Conservation (phyloP, 2,113 vertebrate species). For the Zosterops pallidus region DNA sequence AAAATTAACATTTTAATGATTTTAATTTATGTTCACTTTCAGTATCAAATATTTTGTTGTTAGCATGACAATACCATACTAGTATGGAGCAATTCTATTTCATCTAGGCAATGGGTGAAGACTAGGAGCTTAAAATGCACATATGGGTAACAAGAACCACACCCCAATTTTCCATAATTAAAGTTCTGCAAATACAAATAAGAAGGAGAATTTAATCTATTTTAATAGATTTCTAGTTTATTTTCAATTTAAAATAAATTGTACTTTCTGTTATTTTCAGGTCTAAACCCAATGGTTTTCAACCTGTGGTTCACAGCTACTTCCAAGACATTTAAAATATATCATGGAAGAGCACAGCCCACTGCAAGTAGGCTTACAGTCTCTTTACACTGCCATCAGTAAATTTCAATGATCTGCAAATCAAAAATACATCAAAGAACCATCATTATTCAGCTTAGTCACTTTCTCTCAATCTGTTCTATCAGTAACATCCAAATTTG, state of each 20-base stretch:
- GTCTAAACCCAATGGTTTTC: not conserved
- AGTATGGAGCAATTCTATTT: not conserved
- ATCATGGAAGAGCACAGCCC: not conserved
- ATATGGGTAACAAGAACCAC: rapidly evolving
- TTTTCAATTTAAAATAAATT: not conserved
- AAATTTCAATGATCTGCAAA: not conserved
- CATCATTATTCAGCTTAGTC: not conserved
- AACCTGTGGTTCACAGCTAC: not conserved
- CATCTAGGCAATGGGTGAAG: not conserved
- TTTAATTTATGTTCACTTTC: not conserved
- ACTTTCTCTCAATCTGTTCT: not conserved
- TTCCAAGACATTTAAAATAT: not conserved
- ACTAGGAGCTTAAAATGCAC: not conserved
- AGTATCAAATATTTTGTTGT: not conserved
- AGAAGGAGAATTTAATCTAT: not conserved
- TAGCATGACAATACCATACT: not conserved
- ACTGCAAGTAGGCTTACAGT: not conserved
- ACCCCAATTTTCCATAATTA: not conserved
- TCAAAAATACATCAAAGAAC: not conserved
- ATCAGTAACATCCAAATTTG: not conserved
- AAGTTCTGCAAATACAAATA: not conserved
- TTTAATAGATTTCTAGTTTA: not conserved
- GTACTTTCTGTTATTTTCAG: not conserved
- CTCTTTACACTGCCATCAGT: not conserved
- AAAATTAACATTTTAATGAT: not conserved